Evolutionary conservation across 2,797 vertebrate species (phyloP), one percentile per base, ranked within the genome.

Genomic region (Pyrocephalus nanus): DNA sequence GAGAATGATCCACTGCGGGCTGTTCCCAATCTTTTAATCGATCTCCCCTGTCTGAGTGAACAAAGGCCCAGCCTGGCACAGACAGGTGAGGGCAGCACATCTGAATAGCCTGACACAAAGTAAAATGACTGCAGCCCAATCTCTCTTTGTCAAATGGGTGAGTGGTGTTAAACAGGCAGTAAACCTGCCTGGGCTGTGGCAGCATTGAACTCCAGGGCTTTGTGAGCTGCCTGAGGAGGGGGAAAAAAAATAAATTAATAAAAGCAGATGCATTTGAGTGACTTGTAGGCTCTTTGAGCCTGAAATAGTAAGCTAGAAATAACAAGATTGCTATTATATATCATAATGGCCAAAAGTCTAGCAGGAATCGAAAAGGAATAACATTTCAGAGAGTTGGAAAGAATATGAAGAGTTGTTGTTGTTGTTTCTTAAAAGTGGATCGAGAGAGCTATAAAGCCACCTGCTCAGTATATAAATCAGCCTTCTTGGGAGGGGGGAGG

Each of bases 11-110:
- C 34, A 40, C 74, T 36, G 62, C 8, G 20, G 86, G 82, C 82
- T 51, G 30, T 26, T 67, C 76, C 90, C 79, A 22, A 76, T 84
- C 87, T 90, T n/a, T 12, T 5, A 22, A 93, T 97, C 66, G 7
- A 96, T 95, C 95, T 95, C 65, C 72, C 60, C 89, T 92, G 92
- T 89, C 86, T 94, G 69, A 26, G 21, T 8, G 89, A 85, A 95
- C 88, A 95, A 96, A 96, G 50, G 73, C 65, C n/a, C 67, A 15
- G 74, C 30, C 94, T 93, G 62, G 8, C 74, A 23, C 73, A 90
- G 93, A 50, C 90, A 92, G 90, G 86, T 48, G 88, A 96, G 90
- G 86, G 94, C 92, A 95, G 89, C 65, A 16, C 76, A 12, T 50
- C 70, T 80, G 90, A 94, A 83, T 38, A 58, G 70, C 74, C 79